Conservation (phyloP, 2,113 vertebrate species). For the Siniperca knerii region DNA sequence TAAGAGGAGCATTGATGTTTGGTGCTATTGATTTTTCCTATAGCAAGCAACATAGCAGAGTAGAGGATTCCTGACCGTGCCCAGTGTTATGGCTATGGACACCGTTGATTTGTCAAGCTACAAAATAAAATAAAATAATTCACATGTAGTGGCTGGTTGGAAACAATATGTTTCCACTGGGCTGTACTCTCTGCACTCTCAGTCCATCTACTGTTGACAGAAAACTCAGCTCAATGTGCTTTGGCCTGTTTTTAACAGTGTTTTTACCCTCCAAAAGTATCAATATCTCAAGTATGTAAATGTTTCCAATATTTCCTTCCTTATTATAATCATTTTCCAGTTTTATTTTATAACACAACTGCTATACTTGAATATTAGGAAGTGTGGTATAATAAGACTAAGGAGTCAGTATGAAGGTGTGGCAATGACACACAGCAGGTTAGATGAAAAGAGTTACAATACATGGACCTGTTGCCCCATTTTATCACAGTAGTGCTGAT, state of each 20-base stretch:
- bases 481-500: slow-evolving; percentile 36
- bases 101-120: slow-evolving; percentile 3
- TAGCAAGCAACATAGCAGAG: slow-evolving; percentile 34
- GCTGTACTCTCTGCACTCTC: slow-evolving; percentile 1
- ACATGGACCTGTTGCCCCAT: background rate
- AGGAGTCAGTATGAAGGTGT: slow-evolving; percentile 2
- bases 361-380: slow-evolving; percentile 64
- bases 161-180: slow-evolving; percentile 19
- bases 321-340: slow-evolving; percentile 3
- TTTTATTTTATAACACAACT: slow-evolving; percentile 41
- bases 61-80: slow-evolving; percentile 9
- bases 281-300: slow-evolving; percentile 20
- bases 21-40: slow-evolving; percentile 57
- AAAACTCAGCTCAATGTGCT: slow-evolving; percentile 5
- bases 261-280: slow-evolving; percentile 11
- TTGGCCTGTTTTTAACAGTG: slow-evolving; percentile 8
- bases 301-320: slow-evolving; percentile 19
- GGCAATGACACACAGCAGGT: slow-evolving; percentile 18
- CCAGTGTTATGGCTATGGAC: slow-evolving; percentile 23
- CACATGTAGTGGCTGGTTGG: slow-evolving; percentile 26
- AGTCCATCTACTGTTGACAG: slow-evolving; percentile 8
- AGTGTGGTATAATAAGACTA: slow-evolving; percentile 25
- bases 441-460: slow-evolving; percentile 12
- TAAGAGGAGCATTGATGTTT: slow-evolving; percentile 35
- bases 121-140: slow-evolving; percentile 33